phyloP scores from a whole-genome alignment of 2,888 invertebrate genomes.

The Drosophila pseudotalamancana region DNA sequence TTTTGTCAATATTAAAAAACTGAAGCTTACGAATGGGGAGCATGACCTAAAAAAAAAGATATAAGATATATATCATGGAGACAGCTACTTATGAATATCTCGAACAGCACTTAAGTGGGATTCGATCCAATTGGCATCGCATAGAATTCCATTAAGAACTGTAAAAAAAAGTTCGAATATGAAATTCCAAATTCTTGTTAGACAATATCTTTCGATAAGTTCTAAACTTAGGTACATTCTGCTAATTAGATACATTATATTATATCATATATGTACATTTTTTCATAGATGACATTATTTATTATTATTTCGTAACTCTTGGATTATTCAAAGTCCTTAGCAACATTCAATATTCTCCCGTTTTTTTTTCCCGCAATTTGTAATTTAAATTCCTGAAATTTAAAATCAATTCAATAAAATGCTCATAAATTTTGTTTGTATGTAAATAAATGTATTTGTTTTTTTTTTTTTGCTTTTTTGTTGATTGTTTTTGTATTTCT shows the following conservation, averaged over 20 bases:
- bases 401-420: conserved; percentile 8
- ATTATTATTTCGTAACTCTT: too few species aligned
- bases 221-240: not conserved
- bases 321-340: too few species aligned
- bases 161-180: not conserved
- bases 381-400: conserved; percentile 7
- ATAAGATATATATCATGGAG: conserved; percentile 14
- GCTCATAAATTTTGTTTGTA: conserved; percentile 9
- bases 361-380: not conserved
- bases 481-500: conserved; percentile 35
- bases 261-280: too few species aligned
- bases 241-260: not conserved
- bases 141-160: not conserved
- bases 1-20: too few species aligned
- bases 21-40: conserved; percentile 46
- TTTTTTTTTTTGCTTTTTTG: conserved; percentile 15
- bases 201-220: too few species aligned
- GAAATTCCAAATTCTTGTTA: too few species aligned
- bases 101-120: conserved; percentile 3
- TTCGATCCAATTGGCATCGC: not conserved
- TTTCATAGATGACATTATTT: too few species aligned
- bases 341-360: not conserved
- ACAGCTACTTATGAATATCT: conserved; percentile 5
- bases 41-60: conserved; percentile 66
- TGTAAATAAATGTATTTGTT: conserved; percentile 62